Evolutionary conservation across 2,888 invertebrate genomes (phyloP).

Genomic region (Trissolcus brochymenae): DNA sequence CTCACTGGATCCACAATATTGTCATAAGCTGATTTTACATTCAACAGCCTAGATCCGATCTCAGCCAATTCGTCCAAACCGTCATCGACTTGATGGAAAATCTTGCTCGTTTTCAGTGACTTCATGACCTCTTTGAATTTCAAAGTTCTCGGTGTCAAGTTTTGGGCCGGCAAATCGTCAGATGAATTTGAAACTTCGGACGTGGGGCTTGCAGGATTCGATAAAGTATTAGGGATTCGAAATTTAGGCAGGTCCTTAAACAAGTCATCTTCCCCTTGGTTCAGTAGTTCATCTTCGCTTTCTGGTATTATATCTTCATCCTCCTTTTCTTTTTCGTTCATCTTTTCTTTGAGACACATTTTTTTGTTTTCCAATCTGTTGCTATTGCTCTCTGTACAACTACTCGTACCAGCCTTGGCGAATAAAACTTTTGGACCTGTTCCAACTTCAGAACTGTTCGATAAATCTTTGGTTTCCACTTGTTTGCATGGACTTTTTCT

Average conservation of each 20-base stretch:
- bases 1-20: constrained; percentile 16
- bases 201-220: constrained; percentile 37
- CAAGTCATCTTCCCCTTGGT: constrained; percentile 15
- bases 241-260: constrained; percentile 39
- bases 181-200: constrained; percentile 16
- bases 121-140: constrained; percentile 38
- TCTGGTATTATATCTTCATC: constrained; percentile 14
- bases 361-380: background rate
- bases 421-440: background rate
- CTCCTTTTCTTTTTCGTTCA: background rate
- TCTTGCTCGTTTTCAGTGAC: constrained; percentile 10
- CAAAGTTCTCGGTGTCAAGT: constrained; percentile 23
- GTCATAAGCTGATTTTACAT: constrained; percentile 45
- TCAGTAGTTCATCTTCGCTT: constrained; percentile 19
- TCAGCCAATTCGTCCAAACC: constrained; percentile 35
- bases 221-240: constrained; percentile 29
- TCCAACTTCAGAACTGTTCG: background rate
- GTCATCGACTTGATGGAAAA: constrained; percentile 49
- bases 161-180: background rate
- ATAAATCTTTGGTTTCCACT: background rate
- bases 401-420: too few species aligned
- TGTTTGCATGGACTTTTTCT: too few species aligned
- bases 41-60: constrained; percentile 33
- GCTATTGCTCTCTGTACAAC: background rate
- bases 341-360: background rate